Conservation (phyloP, 1,140 invertebrate species). For the Artemia franciscana region DNA sequence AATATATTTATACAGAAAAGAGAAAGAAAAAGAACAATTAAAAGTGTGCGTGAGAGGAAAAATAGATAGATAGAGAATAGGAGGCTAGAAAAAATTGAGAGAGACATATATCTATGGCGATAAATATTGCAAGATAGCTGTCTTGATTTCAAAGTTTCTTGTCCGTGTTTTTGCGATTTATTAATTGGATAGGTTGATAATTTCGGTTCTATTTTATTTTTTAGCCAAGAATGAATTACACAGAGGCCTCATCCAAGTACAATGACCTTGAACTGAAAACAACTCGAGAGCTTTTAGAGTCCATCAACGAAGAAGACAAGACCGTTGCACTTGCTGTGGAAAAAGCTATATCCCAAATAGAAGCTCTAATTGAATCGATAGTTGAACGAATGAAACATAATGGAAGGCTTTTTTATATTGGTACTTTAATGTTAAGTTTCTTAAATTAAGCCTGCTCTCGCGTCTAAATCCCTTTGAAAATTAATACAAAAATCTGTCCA, state of each 20-base stretch:
- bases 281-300: background rate
- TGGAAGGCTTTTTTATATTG: background rate
- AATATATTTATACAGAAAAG: too few species aligned
- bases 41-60: too few species aligned
- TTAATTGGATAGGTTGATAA: background rate
- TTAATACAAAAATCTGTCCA: too few species aligned
- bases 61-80: too few species aligned
- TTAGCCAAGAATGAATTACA: background rate
- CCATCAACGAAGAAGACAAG: background rate
- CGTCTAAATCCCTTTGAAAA: too few species aligned
- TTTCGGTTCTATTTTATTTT: background rate
- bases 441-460: too few species aligned
- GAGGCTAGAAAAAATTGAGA: too few species aligned
- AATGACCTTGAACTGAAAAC: background rate
- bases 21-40: too few species aligned
- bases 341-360: background rate
- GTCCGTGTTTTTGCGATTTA: background rate
- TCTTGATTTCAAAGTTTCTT: too few species aligned
- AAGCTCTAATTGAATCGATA: background rate
- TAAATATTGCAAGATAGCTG: too few species aligned
- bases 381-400: background rate
- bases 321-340: background rate
- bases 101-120: background rate
- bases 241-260: background rate
- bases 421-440: too few species aligned